Percentiles rank a stretch among this genome's conserved stretches.
Evolutionary conservation across 2,888 invertebrate species (phyloP).

Genomic region (Drosophila borborema): DNA sequence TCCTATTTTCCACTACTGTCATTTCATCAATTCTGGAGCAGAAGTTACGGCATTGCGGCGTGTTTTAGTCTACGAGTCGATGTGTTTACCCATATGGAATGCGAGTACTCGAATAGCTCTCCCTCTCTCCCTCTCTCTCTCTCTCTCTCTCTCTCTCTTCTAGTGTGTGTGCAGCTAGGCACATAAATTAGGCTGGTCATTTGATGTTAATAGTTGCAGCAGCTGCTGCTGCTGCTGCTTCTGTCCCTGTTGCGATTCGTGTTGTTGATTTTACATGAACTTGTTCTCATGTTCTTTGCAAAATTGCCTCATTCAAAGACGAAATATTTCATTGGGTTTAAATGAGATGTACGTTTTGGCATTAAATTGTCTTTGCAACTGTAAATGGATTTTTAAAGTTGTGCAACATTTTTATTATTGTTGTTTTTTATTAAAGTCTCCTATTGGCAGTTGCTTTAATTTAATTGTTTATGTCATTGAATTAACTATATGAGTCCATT

Average conservation of each 20-base stretch:
- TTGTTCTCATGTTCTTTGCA: slow-evolving; percentile 57
- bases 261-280: slow-evolving; percentile 53
- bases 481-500: background rate
- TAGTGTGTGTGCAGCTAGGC: slow-evolving; percentile 48
- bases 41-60: slow-evolving; percentile 77
- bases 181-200: slow-evolving; percentile 77
- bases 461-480: background rate
- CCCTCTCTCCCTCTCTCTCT: background rate
- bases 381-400: background rate
- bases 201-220: slow-evolving; percentile 71
- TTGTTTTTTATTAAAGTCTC: background rate
- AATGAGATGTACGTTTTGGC: background rate
- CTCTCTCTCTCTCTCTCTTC: background rate
- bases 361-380: background rate
- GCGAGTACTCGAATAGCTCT: slow-evolving; percentile 13
- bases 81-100: slow-evolving; percentile 63
- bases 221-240: slow-evolving; percentile 56
- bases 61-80: slow-evolving; percentile 57
- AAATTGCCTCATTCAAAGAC: slow-evolving; percentile 58
- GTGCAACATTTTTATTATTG: background rate
- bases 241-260: slow-evolving; percentile 24
- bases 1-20: slow-evolving; percentile 25
- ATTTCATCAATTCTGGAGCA: slow-evolving; percentile 70
- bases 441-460: background rate
- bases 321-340: background rate